Conservation (phyloP, 2,888 invertebrate species). For the Malthinus flaveolus region DNA sequence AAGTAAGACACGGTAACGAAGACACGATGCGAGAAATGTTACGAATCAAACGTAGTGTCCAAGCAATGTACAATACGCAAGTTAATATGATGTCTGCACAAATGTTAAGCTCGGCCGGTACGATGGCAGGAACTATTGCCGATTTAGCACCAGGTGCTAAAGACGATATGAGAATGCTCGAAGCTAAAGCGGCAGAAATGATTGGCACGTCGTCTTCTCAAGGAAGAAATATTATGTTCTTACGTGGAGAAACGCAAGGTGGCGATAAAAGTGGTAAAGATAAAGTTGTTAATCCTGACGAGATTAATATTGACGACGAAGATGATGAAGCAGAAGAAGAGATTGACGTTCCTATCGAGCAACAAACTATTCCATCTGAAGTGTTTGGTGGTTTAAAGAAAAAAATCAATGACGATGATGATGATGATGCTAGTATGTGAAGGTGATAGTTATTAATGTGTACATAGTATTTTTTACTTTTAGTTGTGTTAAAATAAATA, state of each 20-base stretch:
- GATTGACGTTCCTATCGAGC: constrained; percentile 72
- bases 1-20: constrained; percentile 98
- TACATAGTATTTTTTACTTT: too few species aligned
- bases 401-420: constrained; percentile 33
- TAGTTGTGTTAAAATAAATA: too few species aligned
- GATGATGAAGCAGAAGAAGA: constrained; percentile 62
- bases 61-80: constrained; percentile 98
- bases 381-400: constrained; percentile 84
- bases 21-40: constrained; percentile 99
- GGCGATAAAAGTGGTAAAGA: constrained; percentile 60
- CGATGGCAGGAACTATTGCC: constrained; percentile 68
- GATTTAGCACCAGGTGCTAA: constrained; percentile 75
- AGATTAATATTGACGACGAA: constrained; percentile 82
- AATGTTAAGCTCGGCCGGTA: constrained; percentile 80
- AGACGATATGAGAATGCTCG: constrained; percentile 87
- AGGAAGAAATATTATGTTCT: constrained; percentile 76
- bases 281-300: constrained; percentile 82
- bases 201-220: constrained; percentile 53
- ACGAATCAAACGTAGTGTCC: constrained; percentile 94
- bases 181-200: constrained; percentile 81
- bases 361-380: constrained; percentile 84
- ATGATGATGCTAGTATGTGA: not conserved
- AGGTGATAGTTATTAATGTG: too few species aligned
- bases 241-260: constrained; percentile 85
- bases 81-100: constrained; percentile 99